These are phyloP conservation scores for Etheostoma cragini DNA, from an alignment of 2,113 vertebrate species.

Conservation along the genomic window DNA sequence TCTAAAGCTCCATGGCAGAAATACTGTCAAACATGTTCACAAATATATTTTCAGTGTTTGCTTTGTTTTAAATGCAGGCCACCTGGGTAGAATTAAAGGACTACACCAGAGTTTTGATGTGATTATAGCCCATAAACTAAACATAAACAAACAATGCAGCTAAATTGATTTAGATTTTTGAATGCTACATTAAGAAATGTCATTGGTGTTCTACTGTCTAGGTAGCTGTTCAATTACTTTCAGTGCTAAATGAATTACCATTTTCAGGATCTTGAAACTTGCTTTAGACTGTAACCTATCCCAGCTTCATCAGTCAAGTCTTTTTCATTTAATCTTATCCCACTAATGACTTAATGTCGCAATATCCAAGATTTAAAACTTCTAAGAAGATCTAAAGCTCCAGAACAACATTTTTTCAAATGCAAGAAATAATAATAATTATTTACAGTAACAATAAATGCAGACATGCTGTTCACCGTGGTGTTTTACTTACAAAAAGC, in stretches of 20 bases:
- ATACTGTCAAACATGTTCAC: constrained; percentile 23
- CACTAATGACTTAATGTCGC: background rate
- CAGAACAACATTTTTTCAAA: background rate
- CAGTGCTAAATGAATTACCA: background rate
- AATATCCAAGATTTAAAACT: background rate
- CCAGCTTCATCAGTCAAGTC: background rate
- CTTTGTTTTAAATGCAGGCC: background rate
- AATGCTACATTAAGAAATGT: background rate
- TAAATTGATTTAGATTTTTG: background rate
- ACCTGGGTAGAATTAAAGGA: background rate
- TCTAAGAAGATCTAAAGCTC: background rate
- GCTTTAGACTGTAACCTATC: background rate
- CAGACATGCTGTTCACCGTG: background rate
- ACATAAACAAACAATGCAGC: background rate
- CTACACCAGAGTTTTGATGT: background rate
- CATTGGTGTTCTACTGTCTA: background rate
- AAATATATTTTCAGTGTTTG: constrained; percentile 13
- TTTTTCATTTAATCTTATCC: background rate
- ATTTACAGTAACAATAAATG: background rate
- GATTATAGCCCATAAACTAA: background rate
- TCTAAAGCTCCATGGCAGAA: constrained; percentile 5
- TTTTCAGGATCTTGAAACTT: background rate
- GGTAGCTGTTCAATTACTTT: background rate
- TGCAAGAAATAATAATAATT: background rate
- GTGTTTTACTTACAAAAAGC: background rate